Conservation (phyloP, 2,113 vertebrate genomes). For the Axis porcinus region DNA sequence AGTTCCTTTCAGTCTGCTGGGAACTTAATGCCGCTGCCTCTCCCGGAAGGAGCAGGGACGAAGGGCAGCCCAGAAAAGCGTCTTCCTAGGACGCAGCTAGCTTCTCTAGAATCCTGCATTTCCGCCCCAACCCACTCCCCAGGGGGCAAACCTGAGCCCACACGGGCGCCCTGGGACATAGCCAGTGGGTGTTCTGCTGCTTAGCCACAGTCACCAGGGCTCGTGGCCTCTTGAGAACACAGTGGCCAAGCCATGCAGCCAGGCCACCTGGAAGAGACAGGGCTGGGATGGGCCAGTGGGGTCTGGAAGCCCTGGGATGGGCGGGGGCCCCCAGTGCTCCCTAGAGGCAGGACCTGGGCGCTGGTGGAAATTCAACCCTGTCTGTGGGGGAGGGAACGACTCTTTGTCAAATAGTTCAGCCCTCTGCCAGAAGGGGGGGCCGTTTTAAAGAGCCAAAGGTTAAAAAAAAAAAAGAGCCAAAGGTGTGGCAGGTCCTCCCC, state of each 20-base stretch:
- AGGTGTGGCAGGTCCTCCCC: not conserved
- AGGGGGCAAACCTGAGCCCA: not conserved
- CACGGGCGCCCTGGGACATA: accelerated
- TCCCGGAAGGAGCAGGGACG: not conserved
- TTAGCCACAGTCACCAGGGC: not conserved
- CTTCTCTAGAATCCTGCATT: not conserved
- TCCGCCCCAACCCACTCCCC: too few relatives aligned
- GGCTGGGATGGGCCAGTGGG: not conserved
- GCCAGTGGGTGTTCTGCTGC: accelerated
- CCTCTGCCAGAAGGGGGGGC: not conserved
- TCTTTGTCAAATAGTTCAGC: not conserved
- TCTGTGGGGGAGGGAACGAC: not conserved
- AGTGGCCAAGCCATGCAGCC: not conserved
- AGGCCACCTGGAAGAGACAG: not conserved
- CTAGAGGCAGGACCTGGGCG: not conserved
- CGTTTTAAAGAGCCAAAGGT: not conserved
- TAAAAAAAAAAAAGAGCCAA: not conserved
- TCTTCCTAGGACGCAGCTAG: not conserved
- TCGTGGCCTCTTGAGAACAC: not conserved
- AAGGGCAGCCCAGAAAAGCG: not conserved
- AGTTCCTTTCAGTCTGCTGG: not conserved
- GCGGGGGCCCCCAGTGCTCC: not conserved
- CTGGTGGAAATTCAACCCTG: not conserved
- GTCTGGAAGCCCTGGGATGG: not conserved
- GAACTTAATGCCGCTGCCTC: not conserved